Percentiles rank a stretch among this genome's conserved stretches.
Evolutionary conservation across 2,797 vertebrate genomes (phyloP).

Genomic region (Rhinella marina): DNA sequence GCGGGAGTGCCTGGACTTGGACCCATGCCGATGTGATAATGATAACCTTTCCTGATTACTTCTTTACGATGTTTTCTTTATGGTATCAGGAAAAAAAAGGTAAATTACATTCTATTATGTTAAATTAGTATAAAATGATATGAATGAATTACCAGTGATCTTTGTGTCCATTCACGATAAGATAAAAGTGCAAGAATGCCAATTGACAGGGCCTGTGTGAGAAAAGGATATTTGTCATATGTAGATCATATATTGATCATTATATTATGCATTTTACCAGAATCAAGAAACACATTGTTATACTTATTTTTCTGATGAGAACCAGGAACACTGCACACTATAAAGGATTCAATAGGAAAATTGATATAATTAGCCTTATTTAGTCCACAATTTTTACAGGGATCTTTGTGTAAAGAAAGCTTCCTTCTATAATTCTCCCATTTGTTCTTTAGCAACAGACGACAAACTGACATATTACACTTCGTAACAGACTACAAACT

Average conservation of each 20-base stretch:
- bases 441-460: neutral
- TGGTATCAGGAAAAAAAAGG: neutral
- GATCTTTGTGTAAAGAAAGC: neutral
- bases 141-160: constrained; percentile 69
- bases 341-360: neutral
- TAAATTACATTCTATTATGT: neutral
- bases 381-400: neutral
- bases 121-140: neutral
- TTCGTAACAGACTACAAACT: too few relatives aligned
- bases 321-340: neutral
- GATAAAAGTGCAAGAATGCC: constrained; percentile 70
- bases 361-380: neutral
- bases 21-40: too few relatives aligned
- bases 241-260: neutral
- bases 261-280: neutral
- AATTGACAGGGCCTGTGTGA: constrained; percentile 66
- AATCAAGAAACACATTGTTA: neutral
- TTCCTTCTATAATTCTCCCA: neutral
- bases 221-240: neutral
- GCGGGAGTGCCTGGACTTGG: too few relatives aligned
- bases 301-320: neutral
- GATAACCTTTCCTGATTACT: too few relatives aligned
- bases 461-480: neutral
- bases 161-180: constrained; percentile 68
- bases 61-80: neutral